These are phyloP conservation scores for Ceramica pisi DNA, from an alignment of 2,888 invertebrate species.

Conservation along the genomic window DNA sequence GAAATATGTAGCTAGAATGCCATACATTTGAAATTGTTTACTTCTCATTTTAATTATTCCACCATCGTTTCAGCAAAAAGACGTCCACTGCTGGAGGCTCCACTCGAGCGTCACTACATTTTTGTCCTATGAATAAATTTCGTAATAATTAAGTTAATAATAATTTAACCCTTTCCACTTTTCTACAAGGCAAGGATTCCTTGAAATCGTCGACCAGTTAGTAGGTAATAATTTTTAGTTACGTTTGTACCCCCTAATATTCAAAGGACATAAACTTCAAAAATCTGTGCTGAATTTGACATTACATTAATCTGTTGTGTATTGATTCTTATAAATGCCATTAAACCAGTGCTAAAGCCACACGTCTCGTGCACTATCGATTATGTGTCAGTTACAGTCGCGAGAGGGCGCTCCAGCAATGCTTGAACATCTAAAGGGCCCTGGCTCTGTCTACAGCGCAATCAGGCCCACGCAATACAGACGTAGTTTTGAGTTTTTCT, in stretches of 20 bases:
- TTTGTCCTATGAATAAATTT: too few species aligned
- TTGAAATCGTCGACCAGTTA: background rate
- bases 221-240: too few species aligned
- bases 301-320: constrained; percentile 36
- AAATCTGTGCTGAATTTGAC: constrained; percentile 24
- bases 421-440: constrained; percentile 62
- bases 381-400: constrained; percentile 71
- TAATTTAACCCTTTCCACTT: background rate
- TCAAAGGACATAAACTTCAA: constrained; percentile 17
- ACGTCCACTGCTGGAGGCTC: background rate
- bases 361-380: constrained; percentile 69
- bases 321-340: constrained; percentile 53
- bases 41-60: background rate
- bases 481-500: constrained; percentile 15
- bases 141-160: too few species aligned
- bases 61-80: background rate
- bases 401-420: constrained; percentile 68
- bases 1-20: constrained; percentile 8
- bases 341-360: constrained; percentile 56
- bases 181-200: background rate
- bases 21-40: background rate
- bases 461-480: constrained; percentile 16
- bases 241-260: too few species aligned
- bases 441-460: constrained; percentile 45
- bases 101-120: too few species aligned